These are phyloP conservation scores for Ammodytes marinus DNA, from an alignment of 2,113 vertebrate species.

Conservation along the genomic window DNA sequence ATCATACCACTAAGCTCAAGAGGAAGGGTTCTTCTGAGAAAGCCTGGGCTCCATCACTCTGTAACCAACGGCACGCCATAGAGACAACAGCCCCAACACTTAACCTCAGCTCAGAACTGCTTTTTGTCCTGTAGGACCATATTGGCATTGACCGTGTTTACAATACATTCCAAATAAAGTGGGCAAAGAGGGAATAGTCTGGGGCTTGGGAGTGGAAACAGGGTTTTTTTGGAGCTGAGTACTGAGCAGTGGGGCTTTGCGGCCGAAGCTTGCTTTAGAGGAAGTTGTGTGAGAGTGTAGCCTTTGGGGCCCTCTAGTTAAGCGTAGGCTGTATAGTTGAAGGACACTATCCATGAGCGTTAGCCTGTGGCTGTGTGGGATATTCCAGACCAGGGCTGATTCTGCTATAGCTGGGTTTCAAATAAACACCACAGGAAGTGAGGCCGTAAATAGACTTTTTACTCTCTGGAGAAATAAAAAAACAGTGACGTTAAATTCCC, in stretches of 20 bases:
- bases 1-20: conserved; percentile 38
- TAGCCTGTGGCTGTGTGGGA: conserved; percentile 61
- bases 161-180: conserved; percentile 75
- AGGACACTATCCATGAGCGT: conserved; percentile 82
- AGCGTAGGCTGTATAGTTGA: conserved; percentile 53
- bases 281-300: conserved; percentile 68
- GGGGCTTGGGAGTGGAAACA: conserved; percentile 62
- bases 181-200: conserved; percentile 77
- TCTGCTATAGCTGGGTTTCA: conserved; percentile 57
- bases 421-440: conserved; percentile 80
- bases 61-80: conserved; percentile 45
- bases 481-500: conserved; percentile 46
- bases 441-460: conserved; percentile 68
- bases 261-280: conserved; percentile 48
- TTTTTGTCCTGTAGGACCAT: conserved; percentile 68
- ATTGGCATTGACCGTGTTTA: conserved; percentile 82
- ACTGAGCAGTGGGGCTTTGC: conserved; percentile 64
- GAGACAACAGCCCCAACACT: conserved; percentile 64
- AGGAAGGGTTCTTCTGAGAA: conserved; percentile 39
- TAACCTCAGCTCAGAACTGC: conserved; percentile 71
- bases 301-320: conserved; percentile 35
- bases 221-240: conserved; percentile 44
- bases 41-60: conserved; percentile 60
- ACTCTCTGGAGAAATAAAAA: conserved; percentile 53
- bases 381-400: conserved; percentile 47